Base-by-base conservation (phyloP, 2,113 vertebrate genomes). In the Mus spicilegus region DNA sequence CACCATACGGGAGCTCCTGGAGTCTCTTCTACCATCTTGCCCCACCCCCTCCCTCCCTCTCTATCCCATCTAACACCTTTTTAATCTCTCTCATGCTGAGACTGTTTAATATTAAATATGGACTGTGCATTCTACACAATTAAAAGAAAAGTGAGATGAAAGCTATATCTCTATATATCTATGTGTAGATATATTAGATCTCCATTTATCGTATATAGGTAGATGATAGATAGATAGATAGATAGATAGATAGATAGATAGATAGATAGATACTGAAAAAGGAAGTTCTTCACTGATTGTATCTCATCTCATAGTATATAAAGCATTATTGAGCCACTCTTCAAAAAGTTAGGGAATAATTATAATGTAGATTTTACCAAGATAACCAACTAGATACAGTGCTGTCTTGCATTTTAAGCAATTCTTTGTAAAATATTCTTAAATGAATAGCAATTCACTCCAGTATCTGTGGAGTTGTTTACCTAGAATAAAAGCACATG, bases 251-350 rank as follows among this genome's bases (percentile, higher is more conserved):
- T 1, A 17, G 36, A n/a, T 1, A 20, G 69, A n/a, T 12, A 73
- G 1, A 54, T 20, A 77, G 65, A 49, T 42, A 81, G 1, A 87
- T 75, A 49, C 1, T 33, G 4, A 65, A 65, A 93, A 89, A 78
- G 49, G 19, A 77, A 92, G 88, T 26, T 7, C 10, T 6, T 51
- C 19, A 36, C 22, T 1, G 8, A 49, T 49, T n/a, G 13, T 87
- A 30, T 90, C 95, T 92, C 16, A 42, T 67, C 63, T 96, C 46
- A 69, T 39, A 63, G 12, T 72, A 94, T 86, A 82, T 73, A 87
- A 89, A 28, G 5, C 54, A 30, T 85, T 26, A 19, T 11, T 16
- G 54, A 75, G 17, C 72, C 39, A 84, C 36, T 84, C 91, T 49
- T 92, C 72, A 69, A 69, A 14, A 75, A 78, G 56, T 86, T 81